A percentile compares a stretch with the other conserved stretches of the same genome.
Evolutionary conservation across 2,888 invertebrate species (phyloP).

Genomic region (Abrostola tripartita): DNA sequence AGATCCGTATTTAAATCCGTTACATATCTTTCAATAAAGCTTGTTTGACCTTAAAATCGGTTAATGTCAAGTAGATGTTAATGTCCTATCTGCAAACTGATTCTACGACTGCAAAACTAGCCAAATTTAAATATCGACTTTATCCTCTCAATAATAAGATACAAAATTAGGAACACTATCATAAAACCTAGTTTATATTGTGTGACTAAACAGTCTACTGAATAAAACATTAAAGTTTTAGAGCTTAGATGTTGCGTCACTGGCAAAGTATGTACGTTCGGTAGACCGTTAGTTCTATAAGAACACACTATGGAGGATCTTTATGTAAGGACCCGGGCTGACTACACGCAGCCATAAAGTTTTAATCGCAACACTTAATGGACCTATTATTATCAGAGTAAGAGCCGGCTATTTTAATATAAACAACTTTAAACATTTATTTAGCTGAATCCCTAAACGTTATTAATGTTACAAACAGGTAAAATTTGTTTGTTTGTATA

Average conservation of each 20-base stretch:
- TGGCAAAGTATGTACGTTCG: constrained; percentile 8
- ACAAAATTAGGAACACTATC: neutral
- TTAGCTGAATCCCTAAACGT: neutral
- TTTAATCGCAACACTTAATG: constrained; percentile 18
- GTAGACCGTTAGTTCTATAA: constrained; percentile 2
- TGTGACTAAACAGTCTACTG: constrained; percentile 12
- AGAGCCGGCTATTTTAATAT: constrained; percentile 29
- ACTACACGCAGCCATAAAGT: constrained; percentile 23
- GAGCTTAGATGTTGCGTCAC: constrained; percentile 12
- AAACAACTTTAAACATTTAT: constrained; percentile 29
- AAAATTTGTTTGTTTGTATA: neutral
- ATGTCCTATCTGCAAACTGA: constrained; percentile 44
- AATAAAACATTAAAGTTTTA: constrained; percentile 32
- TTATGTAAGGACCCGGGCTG: constrained; percentile 13
- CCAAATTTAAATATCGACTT: constrained; percentile 4
- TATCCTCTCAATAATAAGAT: constrained; percentile 1
- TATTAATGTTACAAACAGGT: neutral
- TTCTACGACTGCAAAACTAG: constrained; percentile 6
- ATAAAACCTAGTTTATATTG: neutral
- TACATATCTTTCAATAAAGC: constrained; percentile 11
- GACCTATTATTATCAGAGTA: constrained; percentile 17
- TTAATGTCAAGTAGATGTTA: constrained; percentile 51
- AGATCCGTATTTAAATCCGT: constrained; percentile 14
- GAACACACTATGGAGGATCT: constrained; percentile 8
- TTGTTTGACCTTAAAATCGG: constrained; percentile 37